Evolutionary conservation across 2,888 invertebrate species (phyloP).

Genomic region (Melanostoma scalare): DNA sequence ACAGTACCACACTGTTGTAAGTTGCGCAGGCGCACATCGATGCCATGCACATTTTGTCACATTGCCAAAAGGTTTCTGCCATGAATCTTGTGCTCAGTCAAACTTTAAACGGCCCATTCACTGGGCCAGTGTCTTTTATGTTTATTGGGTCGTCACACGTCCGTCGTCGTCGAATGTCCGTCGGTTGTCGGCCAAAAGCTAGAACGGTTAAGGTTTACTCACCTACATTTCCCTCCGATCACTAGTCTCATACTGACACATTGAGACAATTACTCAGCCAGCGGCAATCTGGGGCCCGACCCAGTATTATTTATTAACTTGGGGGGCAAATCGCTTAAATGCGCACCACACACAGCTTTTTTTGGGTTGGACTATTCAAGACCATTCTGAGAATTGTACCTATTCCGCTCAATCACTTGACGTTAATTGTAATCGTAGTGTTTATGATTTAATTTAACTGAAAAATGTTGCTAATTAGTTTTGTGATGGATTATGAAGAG

Average conservation of each 20-base stretch:
- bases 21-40: conserved; percentile 38
- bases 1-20: conserved; percentile 39
- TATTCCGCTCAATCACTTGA: conserved; percentile 51
- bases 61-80: conserved; percentile 55
- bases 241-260: conserved; percentile 51
- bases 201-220: conserved; percentile 54
- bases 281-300: conserved; percentile 18
- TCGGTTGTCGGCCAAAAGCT: conserved; percentile 10
- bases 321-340: conserved; percentile 35
- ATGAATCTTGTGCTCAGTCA: conserved; percentile 40
- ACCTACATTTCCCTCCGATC: conserved; percentile 54
- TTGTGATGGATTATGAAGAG: conserved; percentile 26
- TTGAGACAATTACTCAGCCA: conserved; percentile 45
- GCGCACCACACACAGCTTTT: background rate
- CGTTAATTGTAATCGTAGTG: conserved; percentile 47
- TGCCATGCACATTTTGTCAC: conserved; percentile 51
- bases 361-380: background rate
- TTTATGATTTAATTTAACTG: conserved; percentile 48
- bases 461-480: conserved; percentile 43
- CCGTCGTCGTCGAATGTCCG: conserved; percentile 4
- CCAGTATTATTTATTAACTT: conserved; percentile 48
- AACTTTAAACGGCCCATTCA: conserved; percentile 24
- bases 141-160: conserved; percentile 43
- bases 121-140: conserved; percentile 33
- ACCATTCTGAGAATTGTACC: conserved; percentile 10